phyloP scores from a whole-genome alignment of 2,888 invertebrate species.

The Limenitis arthemis region DNA sequence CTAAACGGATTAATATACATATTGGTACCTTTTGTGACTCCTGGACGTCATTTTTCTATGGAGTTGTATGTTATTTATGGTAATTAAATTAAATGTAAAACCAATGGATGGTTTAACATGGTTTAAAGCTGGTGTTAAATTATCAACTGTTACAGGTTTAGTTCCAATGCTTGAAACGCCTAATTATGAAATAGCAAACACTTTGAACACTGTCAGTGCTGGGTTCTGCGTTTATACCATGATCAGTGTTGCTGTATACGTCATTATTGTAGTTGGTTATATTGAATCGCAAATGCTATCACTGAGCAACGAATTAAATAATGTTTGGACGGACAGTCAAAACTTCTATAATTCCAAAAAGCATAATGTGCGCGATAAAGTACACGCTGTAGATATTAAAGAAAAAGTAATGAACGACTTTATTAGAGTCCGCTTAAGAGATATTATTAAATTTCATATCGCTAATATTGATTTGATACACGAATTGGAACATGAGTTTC shows the following conservation, averaged over 20 bases:
- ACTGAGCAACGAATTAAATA: conserved; percentile 36
- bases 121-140: neutral
- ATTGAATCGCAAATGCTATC: conserved; percentile 43
- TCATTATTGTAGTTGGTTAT: conserved; percentile 40
- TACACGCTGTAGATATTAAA: conserved; percentile 4
- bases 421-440: conserved; percentile 30
- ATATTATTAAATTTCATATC: conserved; percentile 35
- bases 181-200: conserved; percentile 39
- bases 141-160: conserved; percentile 32
- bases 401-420: conserved; percentile 30
- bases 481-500: conserved; percentile 35
- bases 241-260: conserved; percentile 35
- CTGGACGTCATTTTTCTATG: conserved; percentile 36
- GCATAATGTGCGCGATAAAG: neutral
- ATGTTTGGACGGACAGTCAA: conserved; percentile 38
- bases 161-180: conserved; percentile 43
- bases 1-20: conserved; percentile 35
- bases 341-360: conserved; percentile 13
- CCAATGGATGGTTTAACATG: neutral
- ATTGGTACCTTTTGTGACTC: conserved; percentile 29
- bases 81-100: conserved; percentile 8
- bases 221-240: conserved; percentile 32
- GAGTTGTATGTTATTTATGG: conserved; percentile 35
- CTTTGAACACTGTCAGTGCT: conserved; percentile 23
- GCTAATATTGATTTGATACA: conserved; percentile 31